These are phyloP conservation scores for Stegana nigrithorax DNA, from an alignment of 2,888 invertebrate species.

Conservation along the genomic window DNA sequence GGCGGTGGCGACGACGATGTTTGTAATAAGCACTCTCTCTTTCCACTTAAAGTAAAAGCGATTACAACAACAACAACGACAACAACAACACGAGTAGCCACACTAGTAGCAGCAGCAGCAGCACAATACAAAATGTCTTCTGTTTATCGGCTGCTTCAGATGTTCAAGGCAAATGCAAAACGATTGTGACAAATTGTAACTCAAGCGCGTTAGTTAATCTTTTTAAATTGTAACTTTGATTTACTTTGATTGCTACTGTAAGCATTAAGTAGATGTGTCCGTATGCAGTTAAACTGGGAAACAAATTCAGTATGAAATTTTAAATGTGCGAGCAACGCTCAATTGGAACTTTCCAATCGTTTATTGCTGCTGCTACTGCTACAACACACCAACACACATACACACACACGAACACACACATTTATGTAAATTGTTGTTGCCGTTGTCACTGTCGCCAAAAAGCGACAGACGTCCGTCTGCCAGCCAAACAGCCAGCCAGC, in stretches of 20 bases:
- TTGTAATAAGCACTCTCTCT: conserved; percentile 61
- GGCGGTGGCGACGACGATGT: too few relatives aligned
- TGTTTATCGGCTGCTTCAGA: neutral
- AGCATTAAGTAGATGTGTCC: too few relatives aligned
- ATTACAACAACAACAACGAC: conserved; percentile 26
- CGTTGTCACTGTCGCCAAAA: neutral
- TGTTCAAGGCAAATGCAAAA: neutral
- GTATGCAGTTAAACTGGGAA: too few relatives aligned
- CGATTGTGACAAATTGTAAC: too few relatives aligned
- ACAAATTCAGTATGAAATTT: neutral
- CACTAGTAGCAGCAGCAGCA: neutral
- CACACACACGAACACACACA: conserved; percentile 27
- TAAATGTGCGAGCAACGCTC: conserved; percentile 16
- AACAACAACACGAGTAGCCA: conserved; percentile 15
- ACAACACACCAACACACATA: neutral
- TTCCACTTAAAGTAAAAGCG: conserved; percentile 64
- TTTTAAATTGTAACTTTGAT: too few relatives aligned
- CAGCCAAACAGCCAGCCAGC: conserved; percentile 1
- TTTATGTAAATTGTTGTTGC: conserved; percentile 38
- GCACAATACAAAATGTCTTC: too few relatives aligned
- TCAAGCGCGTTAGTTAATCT: too few relatives aligned
- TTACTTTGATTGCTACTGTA: too few relatives aligned
- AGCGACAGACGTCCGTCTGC: conserved; percentile 44
- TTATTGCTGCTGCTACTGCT: conserved; percentile 31
- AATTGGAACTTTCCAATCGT: conserved; percentile 54